Base-by-base conservation (phyloP, 1,140 invertebrate genomes). In the Leucophenga varia region DNA sequence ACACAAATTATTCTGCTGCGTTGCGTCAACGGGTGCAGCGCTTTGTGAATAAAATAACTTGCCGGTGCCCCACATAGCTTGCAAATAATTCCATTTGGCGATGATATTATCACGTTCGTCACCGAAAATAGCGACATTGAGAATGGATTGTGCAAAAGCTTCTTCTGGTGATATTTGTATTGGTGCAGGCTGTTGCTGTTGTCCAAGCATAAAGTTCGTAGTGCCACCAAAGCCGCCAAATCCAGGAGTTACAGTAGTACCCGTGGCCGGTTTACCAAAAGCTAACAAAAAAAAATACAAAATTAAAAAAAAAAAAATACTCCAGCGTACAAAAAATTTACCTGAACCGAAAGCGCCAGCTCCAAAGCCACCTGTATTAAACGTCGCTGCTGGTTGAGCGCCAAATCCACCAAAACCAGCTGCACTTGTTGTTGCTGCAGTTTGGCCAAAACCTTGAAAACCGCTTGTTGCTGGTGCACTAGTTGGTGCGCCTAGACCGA, bases 31-130 rank as follows among this genome's bases (percentile, higher is more conserved):
- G 2, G 85, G 85, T 0, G 78, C 78, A 13, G 80, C 79, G 59
- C 82, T 86, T 28, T 83, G 77, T 14, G 83, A 84, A 71, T 91
- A 94, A 67, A 87, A 93, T 3, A 89, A 85, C 77, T 86, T 83
- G 4, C 83, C 84, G 60, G 74, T 74, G 2, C 95, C 95, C 93
- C 94, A 97, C 54, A 89, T 86, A 1, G 94, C 92, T 76, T 96
- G 93, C 31, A 98, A 77, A 47, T 94, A 85, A 72, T 97, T 98
- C 89, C 92, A 96, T 71, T 90, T 90, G 2, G 91, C 90, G 28
- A 98, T 80, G 21, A 93, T 88, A 49, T 86, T 85, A 72, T 97
- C 95, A 28, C 93, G 79, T 61, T 97, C 94, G 77, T 97, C 94
- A 22, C 90, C 90, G 76, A 91, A 97, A 16, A 96, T 83, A 39